Evolutionary conservation across 2,797 vertebrate species (phyloP).

Genomic region (Falco cherrug): DNA sequence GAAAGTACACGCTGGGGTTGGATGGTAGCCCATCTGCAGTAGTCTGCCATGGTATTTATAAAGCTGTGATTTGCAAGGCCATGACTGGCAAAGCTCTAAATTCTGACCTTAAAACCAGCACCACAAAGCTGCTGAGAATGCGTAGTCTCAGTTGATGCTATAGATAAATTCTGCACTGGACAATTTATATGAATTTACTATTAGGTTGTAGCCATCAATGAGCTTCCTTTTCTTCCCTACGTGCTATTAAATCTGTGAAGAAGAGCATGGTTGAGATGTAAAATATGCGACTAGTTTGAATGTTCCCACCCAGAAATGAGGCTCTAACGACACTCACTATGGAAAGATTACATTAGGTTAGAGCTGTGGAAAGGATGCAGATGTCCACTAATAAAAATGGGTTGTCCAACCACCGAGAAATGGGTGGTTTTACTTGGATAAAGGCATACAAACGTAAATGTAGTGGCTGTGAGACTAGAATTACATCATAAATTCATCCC

Average conservation of each 20-base stretch:
- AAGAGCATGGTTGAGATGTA: background rate
- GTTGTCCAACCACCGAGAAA: background rate
- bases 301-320: background rate
- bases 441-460: background rate
- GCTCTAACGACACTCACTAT: background rate
- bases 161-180: background rate
- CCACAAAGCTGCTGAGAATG: background rate
- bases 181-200: background rate
- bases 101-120: slow-evolving; percentile 40
- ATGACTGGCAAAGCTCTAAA: slow-evolving; percentile 9
- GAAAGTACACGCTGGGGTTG: slow-evolving; percentile 4
- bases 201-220: background rate
- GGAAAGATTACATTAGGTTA: background rate
- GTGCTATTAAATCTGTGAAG: background rate
- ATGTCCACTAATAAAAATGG: background rate
- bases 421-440: background rate
- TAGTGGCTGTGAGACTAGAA: background rate
- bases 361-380: background rate
- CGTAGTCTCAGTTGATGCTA: background rate
- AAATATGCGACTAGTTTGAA: background rate
- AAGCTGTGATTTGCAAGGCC: slow-evolving; percentile 30
- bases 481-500: background rate
- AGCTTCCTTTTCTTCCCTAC: background rate
- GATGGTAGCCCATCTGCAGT: slow-evolving; percentile 20
- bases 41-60: slow-evolving; percentile 25